A percentile compares a stretch with the other conserved stretches of the same genome.
phyloP scores from a whole-genome alignment of 2,888 invertebrate genomes.

The Plebejus argus region DNA sequence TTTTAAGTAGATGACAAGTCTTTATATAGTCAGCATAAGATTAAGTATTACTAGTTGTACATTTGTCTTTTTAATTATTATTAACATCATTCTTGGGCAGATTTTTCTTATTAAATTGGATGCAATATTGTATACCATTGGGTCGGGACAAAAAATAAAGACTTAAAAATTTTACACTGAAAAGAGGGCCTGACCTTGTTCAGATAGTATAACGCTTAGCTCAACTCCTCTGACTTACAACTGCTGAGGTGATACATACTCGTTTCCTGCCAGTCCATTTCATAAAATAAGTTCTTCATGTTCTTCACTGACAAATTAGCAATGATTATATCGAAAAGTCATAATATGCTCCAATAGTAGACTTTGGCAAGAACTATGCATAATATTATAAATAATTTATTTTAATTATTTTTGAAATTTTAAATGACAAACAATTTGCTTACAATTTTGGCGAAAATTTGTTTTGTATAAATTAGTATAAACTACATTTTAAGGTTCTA shows the following conservation, averaged over 20 bases:
- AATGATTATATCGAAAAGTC: neutral
- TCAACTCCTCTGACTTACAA: too few relatives aligned
- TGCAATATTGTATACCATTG: neutral
- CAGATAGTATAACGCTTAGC: too few relatives aligned
- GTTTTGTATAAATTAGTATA: neutral
- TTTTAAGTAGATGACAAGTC: slow-evolving; percentile 1
- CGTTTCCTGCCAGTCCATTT: too few relatives aligned
- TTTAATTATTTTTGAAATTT: neutral
- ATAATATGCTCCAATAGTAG: neutral
- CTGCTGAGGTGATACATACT: neutral
- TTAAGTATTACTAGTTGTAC: slow-evolving; percentile 3
- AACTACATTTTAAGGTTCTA: neutral
- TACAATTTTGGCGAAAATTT: neutral
- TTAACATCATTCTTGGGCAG: neutral
- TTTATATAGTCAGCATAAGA: neutral
- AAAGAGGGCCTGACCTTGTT: too few relatives aligned
- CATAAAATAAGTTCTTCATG: neutral
- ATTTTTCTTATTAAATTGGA: neutral
- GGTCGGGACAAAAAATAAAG: neutral
- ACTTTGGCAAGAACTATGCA: neutral
- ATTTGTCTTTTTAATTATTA: neutral
- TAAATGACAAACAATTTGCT: neutral
- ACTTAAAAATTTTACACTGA: too few relatives aligned
- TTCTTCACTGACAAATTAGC: neutral
- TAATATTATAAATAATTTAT: neutral